Conservation (phyloP, 2,888 invertebrate genomes). For the Cremastinae sp. region DNA sequence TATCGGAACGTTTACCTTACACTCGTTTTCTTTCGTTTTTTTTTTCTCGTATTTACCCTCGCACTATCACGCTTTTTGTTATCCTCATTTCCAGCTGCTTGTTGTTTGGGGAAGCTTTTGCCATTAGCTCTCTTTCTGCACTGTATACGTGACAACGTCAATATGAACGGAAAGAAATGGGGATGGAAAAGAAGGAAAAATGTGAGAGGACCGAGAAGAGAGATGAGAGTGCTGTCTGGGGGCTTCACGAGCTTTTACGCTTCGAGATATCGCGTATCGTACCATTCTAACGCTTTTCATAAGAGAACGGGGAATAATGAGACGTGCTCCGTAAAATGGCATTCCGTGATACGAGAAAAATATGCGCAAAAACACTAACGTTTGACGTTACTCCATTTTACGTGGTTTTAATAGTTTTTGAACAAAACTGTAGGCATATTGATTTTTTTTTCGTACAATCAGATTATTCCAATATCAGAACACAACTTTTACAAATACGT, state of each 20-base stretch:
- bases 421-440: no score
- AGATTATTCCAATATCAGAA: no score
- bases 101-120: slow-evolving; percentile 55
- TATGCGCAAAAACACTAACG: no score
- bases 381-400: no score
- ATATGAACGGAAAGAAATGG: slow-evolving; percentile 17
- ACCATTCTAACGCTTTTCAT: neutral
- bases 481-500: no score
- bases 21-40: slow-evolving; percentile 18
- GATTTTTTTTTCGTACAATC: no score
- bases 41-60: slow-evolving; percentile 1
- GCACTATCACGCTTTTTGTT: neutral
- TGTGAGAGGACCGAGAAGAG: slow-evolving; percentile 25
- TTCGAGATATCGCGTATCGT: slow-evolving; percentile 45
- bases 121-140: slow-evolving; percentile 43
- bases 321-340: neutral
- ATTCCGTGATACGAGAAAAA: no score
- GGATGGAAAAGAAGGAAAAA: slow-evolving; percentile 18
- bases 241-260: slow-evolving; percentile 68
- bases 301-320: neutral
- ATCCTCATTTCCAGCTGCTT: slow-evolving; percentile 13
- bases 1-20: no score
- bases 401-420: no score
- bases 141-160: neutral
- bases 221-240: slow-evolving; percentile 50